phyloP scores from a whole-genome alignment of 2,888 invertebrate genomes.

The Anthrax anthrax region DNA sequence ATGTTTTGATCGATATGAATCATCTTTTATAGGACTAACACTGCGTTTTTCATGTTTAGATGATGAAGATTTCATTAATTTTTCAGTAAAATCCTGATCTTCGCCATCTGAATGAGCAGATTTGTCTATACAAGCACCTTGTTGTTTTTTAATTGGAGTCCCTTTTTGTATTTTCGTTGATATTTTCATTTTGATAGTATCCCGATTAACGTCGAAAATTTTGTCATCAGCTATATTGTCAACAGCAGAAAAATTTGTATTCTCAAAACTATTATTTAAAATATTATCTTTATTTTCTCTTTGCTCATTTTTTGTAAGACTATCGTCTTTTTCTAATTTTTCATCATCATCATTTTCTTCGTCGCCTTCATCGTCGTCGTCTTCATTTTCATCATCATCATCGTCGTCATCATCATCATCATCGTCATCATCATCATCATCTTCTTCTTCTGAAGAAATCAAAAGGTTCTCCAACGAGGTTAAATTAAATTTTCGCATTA shows the following conservation, averaged over 20 bases:
- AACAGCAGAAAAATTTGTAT: too few relatives aligned
- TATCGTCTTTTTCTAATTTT: background rate
- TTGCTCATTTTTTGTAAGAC: too few relatives aligned
- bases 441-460: background rate
- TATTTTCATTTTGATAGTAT: constrained; percentile 29
- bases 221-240: constrained; percentile 17
- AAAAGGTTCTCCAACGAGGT: background rate
- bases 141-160: constrained; percentile 4
- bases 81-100: constrained; percentile 22
- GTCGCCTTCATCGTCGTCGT: constrained; percentile 7
- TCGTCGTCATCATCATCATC: background rate
- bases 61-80: constrained; percentile 18
- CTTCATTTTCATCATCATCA: background rate
- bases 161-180: constrained; percentile 25
- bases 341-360: background rate
- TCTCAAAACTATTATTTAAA: too few relatives aligned
- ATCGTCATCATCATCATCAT: background rate
- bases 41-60: constrained; percentile 20
- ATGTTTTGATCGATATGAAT: background rate
- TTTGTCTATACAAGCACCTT: background rate
- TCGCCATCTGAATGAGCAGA: constrained; percentile 8
- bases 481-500: constrained; percentile 7
- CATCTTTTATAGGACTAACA: background rate
- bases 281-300: constrained; percentile 1
- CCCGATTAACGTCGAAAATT: constrained; percentile 29